phyloP scores from a whole-genome alignment of 2,113 vertebrate genomes.

The Alethe diademata region DNA sequence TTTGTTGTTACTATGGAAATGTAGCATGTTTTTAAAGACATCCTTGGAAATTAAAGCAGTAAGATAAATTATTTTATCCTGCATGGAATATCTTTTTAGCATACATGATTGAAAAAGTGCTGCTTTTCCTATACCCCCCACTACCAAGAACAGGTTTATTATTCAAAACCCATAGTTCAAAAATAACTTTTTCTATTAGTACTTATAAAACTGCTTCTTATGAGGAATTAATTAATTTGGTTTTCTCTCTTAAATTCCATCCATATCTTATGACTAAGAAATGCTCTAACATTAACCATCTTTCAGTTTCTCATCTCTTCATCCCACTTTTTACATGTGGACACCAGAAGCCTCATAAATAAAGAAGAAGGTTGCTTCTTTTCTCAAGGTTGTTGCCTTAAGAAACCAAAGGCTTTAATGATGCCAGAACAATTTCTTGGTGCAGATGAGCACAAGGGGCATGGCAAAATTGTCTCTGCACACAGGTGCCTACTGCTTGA shows the following conservation, averaged over 20 bases:
- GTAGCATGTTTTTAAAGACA: not conserved
- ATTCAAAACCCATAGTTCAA: not conserved
- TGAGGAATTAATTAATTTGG: not conserved
- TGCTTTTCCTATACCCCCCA: not conserved
- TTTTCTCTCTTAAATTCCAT: not conserved
- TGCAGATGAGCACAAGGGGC: not conserved
- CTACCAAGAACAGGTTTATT: not conserved
- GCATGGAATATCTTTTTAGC: not conserved
- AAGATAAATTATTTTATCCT: not conserved
- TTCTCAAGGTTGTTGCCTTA: not conserved
- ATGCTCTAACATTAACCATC: not conserved
- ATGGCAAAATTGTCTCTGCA: not conserved
- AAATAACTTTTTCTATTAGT: not conserved
- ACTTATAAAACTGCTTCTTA: not conserved
- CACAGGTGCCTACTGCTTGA: not conserved
- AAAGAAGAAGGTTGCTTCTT: not conserved
- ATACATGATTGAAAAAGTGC: not conserved
- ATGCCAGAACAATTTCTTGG: not conserved
- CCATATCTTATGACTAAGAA: not conserved
- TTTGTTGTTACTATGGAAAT: slow-evolving; percentile 49
- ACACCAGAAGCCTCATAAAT: not conserved
- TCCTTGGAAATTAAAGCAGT: not conserved
- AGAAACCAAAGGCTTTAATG: not conserved
- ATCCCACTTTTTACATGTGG: not conserved
- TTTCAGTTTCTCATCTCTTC: not conserved